phyloP scores from a whole-genome alignment of 2,888 invertebrate species.

The Laspeyria flexula region DNA sequence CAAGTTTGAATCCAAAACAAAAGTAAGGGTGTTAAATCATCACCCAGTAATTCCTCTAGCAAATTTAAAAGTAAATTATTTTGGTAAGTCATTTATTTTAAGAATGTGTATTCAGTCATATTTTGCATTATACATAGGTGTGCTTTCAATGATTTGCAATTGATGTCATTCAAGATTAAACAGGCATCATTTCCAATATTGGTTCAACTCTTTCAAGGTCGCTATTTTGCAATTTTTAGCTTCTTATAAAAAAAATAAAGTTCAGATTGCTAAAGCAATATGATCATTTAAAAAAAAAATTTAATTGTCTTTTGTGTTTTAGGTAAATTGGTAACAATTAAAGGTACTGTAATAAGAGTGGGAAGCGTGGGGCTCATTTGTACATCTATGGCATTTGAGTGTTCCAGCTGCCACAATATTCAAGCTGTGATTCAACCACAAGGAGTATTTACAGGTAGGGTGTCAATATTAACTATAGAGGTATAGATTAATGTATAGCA shows the following conservation, averaged over 20 bases:
- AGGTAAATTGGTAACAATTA: conserved; percentile 92
- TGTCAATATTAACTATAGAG: neutral
- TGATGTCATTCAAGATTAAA: no score
- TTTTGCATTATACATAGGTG: no score
- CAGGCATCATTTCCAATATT: no score
- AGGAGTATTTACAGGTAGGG: conserved; percentile 81
- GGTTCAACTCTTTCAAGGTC: no score
- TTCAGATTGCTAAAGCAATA: no score
- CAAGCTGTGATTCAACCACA: conserved; percentile 89
- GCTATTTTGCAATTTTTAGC: no score
- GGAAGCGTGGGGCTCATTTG: conserved; percentile 91
- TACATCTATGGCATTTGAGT: conserved; percentile 92
- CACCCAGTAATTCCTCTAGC: conserved; percentile 88
- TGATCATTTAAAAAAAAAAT: no score
- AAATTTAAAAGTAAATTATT: conserved; percentile 90
- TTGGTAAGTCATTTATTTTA: conserved; percentile 89
- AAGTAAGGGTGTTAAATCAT: conserved; percentile 81
- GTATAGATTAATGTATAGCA: no score
- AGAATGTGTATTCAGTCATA: no score
- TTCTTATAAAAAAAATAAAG: no score
- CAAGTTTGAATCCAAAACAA: conserved; percentile 75
- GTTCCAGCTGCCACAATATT: conserved; percentile 88
- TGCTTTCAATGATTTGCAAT: no score
- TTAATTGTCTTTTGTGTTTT: conserved; percentile 29
- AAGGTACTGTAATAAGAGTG: conserved; percentile 94